Base-by-base conservation (phyloP, 2,888 invertebrate species). In the Branchellion lobata region DNA sequence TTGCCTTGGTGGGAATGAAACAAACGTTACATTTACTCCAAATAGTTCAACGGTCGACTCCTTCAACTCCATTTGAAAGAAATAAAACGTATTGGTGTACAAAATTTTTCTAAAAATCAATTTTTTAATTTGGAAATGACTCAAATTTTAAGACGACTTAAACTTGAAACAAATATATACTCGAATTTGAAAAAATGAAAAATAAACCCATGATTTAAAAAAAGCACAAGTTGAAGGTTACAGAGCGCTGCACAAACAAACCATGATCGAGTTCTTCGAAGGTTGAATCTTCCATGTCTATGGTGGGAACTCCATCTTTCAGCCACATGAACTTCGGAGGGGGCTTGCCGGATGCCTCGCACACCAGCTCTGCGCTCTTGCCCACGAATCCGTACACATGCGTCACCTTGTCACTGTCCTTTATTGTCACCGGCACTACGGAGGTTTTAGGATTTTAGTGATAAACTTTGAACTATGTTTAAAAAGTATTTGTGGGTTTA, bases 251-350 rank as follows among this genome's bases (percentile, higher is more conserved):
- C n/a, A n/a, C n/a, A n/a, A n/a, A n/a, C 27, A 84, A 84, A 27
- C 85, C 86, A 29, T 85, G 81, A 69, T 84, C 82, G 14, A 85
- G 79, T 79, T 86, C 83, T 40, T 84, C 82, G 18, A 86, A 82
- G 72, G 85, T 85, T 0, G 83, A 83, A 79, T 85, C 85, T 0
- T 85, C 85, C 81, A 85, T 84, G 82, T 86, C 85, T 3, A 85
- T 82, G 34, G 85, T 82, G 1, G 85, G 85, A 21, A 71, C 51
- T 14, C 47, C 47, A 29, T 77, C 85, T 80, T 87, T 86, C 65
- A 86, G 82, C 89, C 89, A 89, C 72, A 86, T 84, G 47, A 89
- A 85, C 34, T 84, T 84, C 0, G 89, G 88, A 1, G 82, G 74
- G 0, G 89, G 89, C 18, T 85, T 84, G 5, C 88, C 88, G 2